Conservation (phyloP, 2,113 vertebrate species). For the Todiramphus chloris region DNA sequence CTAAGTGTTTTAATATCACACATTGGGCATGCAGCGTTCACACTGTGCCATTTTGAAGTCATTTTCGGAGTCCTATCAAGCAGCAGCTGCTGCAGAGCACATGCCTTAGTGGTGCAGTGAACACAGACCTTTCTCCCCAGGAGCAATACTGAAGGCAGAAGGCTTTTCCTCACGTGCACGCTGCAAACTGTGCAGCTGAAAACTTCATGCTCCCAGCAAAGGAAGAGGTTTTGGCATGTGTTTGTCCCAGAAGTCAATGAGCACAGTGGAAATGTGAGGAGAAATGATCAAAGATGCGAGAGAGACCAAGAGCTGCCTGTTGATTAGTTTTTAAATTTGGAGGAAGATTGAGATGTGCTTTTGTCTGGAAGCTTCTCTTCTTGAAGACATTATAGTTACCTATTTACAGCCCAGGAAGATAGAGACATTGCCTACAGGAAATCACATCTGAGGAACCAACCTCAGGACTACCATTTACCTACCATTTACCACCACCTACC, state of each 20-base stretch:
- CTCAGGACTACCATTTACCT: neutral
- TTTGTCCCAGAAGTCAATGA: neutral
- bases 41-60: slow-evolving; percentile 59
- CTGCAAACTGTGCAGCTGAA: slow-evolving; percentile 21
- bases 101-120: slow-evolving; percentile 10
- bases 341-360: neutral
- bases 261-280: neutral
- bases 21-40: slow-evolving; percentile 19
- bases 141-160: neutral
- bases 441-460: neutral
- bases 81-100: slow-evolving; percentile 49
- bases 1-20: slow-evolving; percentile 58
- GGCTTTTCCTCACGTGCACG: neutral
- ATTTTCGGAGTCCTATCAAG: slow-evolving; percentile 26
- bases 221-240: slow-evolving; percentile 3
- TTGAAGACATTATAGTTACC: neutral
- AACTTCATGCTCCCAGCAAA: slow-evolving; percentile 16
- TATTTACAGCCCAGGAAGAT: neutral
- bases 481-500: neutral
- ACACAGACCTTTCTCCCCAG: neutral
- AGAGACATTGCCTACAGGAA: neutral
- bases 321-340: neutral
- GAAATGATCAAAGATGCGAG: neutral
- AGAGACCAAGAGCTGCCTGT: neutral
- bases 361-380: neutral